These are phyloP conservation scores for Shargacucullia verbasci DNA, from an alignment of 2,888 invertebrate genomes.

Conservation along the genomic window DNA sequence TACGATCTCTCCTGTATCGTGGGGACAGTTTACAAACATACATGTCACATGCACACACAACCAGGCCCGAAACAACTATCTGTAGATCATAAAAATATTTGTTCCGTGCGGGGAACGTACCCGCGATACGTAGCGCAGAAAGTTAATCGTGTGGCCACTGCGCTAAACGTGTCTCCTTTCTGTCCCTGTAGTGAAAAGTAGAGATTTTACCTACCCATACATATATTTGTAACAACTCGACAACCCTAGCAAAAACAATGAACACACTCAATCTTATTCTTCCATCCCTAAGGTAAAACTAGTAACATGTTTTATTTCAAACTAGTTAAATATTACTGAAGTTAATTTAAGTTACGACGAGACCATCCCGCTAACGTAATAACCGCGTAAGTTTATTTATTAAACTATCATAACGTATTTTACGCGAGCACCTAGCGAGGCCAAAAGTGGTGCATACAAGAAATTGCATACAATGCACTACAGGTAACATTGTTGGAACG, in stretches of 20 bases:
- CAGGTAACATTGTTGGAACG: slow-evolving; percentile 20
- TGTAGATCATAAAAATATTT: too few relatives aligned
- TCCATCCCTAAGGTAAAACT: background rate
- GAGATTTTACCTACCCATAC: too few relatives aligned
- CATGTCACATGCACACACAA: too few relatives aligned
- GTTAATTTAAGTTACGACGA: slow-evolving; percentile 47
- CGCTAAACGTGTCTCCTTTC: too few relatives aligned
- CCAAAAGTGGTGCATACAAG: slow-evolving; percentile 21
- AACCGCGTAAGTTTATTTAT: slow-evolving; percentile 43
- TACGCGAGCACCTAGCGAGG: slow-evolving; percentile 27
- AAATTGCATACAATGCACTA: slow-evolving; percentile 36
- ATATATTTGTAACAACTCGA: too few relatives aligned
- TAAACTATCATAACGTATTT: slow-evolving; percentile 28
- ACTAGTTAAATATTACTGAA: slow-evolving; percentile 40
- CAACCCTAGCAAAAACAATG: background rate
- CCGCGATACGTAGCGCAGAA: too few relatives aligned
- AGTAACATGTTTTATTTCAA: slow-evolving; percentile 25
- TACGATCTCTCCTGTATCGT: too few relatives aligned
- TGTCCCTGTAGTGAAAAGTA: too few relatives aligned
- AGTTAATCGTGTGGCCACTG: too few relatives aligned
- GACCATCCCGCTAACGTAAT: slow-evolving; percentile 33
- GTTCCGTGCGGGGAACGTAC: too few relatives aligned
- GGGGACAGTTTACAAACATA: too few relatives aligned
- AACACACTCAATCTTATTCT: background rate
- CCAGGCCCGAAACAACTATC: too few relatives aligned